Conservation (phyloP, 2,888 invertebrate species). For the Aproaerema taeniolella region DNA sequence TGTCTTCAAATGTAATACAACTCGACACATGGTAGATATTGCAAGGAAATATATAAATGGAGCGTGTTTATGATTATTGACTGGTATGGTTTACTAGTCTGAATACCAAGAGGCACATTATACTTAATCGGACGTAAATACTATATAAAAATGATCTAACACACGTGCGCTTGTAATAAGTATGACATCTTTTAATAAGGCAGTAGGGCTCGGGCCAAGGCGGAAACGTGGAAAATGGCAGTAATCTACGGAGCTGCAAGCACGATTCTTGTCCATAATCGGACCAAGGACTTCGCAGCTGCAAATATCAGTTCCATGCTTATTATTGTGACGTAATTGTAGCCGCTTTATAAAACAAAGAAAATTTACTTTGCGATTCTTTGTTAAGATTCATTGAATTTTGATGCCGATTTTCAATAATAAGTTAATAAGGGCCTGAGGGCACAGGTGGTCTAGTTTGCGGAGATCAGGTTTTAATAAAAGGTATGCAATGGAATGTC, state of each 20-base stretch:
- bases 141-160: constrained; percentile 24
- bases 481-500: constrained; percentile 49
- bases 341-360: constrained; percentile 62
- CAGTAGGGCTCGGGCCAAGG: constrained; percentile 40
- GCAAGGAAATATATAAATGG: constrained; percentile 2
- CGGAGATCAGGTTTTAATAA: constrained; percentile 36
- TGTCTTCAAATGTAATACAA: constrained; percentile 1
- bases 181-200: constrained; percentile 71
- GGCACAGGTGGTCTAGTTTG: constrained; percentile 14
- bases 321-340: constrained; percentile 69
- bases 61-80: neutral
- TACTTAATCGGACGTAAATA: neutral
- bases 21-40: constrained; percentile 7
- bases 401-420: constrained; percentile 4
- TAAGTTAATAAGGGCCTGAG: constrained; percentile 3
- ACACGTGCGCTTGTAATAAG: constrained; percentile 47
- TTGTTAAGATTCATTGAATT: constrained; percentile 32
- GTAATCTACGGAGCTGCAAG: constrained; percentile 63
- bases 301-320: constrained; percentile 67
- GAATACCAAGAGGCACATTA: neutral
- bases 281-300: constrained; percentile 73
- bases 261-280: constrained; percentile 74
- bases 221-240: constrained; percentile 74
- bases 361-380: constrained; percentile 49
- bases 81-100: neutral